Evolutionary conservation across 2,888 invertebrate genomes (phyloP).

Genomic region (Limnephilus rhombicus): DNA sequence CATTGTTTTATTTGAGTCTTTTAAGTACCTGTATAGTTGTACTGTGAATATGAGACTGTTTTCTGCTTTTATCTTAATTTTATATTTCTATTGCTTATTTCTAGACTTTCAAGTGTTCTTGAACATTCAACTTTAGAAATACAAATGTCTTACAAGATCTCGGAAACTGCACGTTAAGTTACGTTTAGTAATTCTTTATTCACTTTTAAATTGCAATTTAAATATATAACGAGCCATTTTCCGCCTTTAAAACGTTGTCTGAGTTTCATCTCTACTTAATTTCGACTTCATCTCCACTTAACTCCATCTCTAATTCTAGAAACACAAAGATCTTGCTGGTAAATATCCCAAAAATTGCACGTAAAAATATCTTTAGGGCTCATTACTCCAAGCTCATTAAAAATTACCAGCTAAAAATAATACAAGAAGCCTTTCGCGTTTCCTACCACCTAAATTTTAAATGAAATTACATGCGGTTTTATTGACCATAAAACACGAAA

Average conservation of each 20-base stretch:
- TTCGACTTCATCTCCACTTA: neutral
- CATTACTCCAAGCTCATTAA: neutral
- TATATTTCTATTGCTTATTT: neutral
- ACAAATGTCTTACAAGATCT: neutral
- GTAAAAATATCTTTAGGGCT: neutral
- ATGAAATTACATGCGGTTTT: neutral
- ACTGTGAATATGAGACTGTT: too few species aligned
- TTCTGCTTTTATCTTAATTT: too few species aligned
- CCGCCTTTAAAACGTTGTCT: neutral
- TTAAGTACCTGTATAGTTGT: too few species aligned
- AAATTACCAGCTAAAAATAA: neutral
- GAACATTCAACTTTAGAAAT: neutral
- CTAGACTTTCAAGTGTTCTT: neutral
- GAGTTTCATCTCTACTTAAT: neutral
- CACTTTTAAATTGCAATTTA: neutral
- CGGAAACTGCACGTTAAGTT: neutral
- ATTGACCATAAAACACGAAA: slow-evolving; percentile 13
- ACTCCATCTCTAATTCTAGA: neutral
- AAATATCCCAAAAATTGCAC: neutral
- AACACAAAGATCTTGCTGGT: neutral
- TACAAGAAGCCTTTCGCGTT: neutral
- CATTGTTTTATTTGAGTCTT: too few species aligned
- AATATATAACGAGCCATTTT: neutral
- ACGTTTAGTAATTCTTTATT: neutral
- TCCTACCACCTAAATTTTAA: neutral